Evolutionary conservation across 2,888 invertebrate genomes (phyloP).

Genomic region (Ormyrus rosae): DNA sequence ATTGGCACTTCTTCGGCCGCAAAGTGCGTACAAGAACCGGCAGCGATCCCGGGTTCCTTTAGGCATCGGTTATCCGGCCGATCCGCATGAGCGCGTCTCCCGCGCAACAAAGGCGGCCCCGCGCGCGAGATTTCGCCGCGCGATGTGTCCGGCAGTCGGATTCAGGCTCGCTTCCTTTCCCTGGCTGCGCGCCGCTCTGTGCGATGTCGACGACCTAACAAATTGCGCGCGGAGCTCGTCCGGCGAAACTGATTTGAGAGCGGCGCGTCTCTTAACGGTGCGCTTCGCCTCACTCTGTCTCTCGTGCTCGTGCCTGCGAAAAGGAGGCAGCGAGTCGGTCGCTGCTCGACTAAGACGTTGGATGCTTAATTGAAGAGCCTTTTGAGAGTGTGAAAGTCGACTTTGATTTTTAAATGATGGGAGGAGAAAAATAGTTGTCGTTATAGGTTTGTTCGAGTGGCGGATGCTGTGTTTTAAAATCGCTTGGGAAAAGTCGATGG

Average conservation of each 20-base stretch:
- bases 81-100: slow-evolving; percentile 16
- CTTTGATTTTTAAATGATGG: no score
- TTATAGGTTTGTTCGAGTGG: no score
- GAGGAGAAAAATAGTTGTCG: no score
- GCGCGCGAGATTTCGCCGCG: slow-evolving; percentile 30
- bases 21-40: slow-evolving; percentile 11
- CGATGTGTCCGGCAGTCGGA: slow-evolving; percentile 35
- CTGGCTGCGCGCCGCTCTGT: background rate
- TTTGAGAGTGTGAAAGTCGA: no score
- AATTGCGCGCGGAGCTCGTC: slow-evolving; percentile 10
- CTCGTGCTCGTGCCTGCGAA: background rate
- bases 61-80: slow-evolving; percentile 34
- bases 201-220: slow-evolving; percentile 48
- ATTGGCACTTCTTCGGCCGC: background rate
- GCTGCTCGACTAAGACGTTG: background rate
- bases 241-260: slow-evolving; percentile 10
- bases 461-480: no score
- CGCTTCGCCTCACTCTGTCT: background rate
- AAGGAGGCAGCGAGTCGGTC: background rate
- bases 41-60: no score
- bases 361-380: slow-evolving; percentile 5
- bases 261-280: slow-evolving; percentile 3
- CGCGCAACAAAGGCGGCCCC: slow-evolving; percentile 26
- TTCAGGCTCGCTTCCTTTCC: slow-evolving; percentile 43
- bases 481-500: no score